Percentiles rank a stretch among this genome's conserved stretches.
These are phyloP conservation scores for Agonum fuliginosum DNA, from an alignment of 2,888 invertebrate genomes.

Conservation along the genomic window DNA sequence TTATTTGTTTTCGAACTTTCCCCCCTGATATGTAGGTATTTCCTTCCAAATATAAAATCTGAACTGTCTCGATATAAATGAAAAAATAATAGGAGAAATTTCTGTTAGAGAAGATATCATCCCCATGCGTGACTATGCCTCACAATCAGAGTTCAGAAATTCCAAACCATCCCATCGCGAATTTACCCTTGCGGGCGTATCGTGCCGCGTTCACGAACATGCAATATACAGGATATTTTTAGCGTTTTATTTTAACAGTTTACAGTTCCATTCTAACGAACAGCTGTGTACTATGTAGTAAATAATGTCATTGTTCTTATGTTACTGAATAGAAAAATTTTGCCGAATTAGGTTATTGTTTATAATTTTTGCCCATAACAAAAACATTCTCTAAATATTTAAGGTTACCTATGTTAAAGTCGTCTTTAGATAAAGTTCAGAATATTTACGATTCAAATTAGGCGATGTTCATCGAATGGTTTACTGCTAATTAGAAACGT, in stretches of 20 bases:
- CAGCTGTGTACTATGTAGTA: constrained; percentile 36
- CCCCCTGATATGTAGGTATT: too few species aligned
- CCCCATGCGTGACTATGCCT: constrained; percentile 12
- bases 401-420: neutral
- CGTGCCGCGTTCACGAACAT: constrained; percentile 21
- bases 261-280: neutral
- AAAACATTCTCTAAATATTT: too few species aligned
- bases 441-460: too few species aligned
- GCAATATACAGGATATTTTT: constrained; percentile 47
- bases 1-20: too few species aligned
- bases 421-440: too few species aligned
- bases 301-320: constrained; percentile 41
- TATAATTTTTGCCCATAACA: too few species aligned
- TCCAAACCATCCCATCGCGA: constrained; percentile 12
- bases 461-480: too few species aligned
- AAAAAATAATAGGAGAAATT: constrained; percentile 9
- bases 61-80: neutral
- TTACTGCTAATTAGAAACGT: too few species aligned
- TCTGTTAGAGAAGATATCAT: neutral
- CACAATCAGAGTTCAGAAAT: constrained; percentile 15
- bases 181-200: neutral
- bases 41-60: neutral
- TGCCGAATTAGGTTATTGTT: constrained; percentile 6
- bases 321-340: neutral
- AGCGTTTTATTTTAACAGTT: constrained; percentile 47